Evolutionary conservation across 1,140 invertebrate species (phyloP).

Genomic region (Notospermus geniculatus): DNA sequence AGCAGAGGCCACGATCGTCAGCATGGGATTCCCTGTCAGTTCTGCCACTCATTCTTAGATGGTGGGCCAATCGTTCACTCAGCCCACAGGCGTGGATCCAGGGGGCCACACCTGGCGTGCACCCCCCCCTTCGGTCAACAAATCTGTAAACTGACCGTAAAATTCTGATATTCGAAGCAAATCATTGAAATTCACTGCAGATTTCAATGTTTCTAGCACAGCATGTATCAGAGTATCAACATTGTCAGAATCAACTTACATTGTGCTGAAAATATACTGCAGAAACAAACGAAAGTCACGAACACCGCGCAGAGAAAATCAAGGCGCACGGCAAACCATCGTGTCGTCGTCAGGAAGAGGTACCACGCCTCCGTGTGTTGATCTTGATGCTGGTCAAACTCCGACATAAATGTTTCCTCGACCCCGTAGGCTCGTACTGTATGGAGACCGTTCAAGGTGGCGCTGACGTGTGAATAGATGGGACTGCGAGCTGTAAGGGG

Average conservation of each 20-base stretch:
- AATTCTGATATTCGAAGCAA: too few species aligned
- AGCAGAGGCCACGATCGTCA: too few species aligned
- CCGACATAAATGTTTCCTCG: conserved; percentile 61
- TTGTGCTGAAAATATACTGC: conserved; percentile 35
- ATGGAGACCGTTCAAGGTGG: conserved; percentile 81
- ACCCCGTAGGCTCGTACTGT: conserved; percentile 82
- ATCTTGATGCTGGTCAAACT: conserved; percentile 71
- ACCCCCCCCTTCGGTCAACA: too few species aligned
- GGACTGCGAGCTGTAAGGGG: conserved; percentile 60
- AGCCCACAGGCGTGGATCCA: too few species aligned
- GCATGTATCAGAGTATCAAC: too few species aligned
- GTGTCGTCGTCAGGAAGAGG: conserved; percentile 72
- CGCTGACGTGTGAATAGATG: conserved; percentile 82
- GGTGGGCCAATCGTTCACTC: too few species aligned
- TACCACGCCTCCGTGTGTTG: conserved; percentile 60
- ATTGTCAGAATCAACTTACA: conserved; percentile 34
- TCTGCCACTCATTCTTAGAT: too few species aligned
- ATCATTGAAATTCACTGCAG: too few species aligned
- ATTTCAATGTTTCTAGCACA: too few species aligned
- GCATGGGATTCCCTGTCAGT: too few species aligned
- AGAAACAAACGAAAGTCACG: conserved; percentile 61
- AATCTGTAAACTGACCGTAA: too few species aligned
- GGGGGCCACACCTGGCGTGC: too few species aligned
- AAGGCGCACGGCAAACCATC: conserved; percentile 81
- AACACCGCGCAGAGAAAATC: conserved; percentile 72